phyloP scores from a whole-genome alignment of 1,140 invertebrate genomes.

The Frieseomelitta varia region DNA sequence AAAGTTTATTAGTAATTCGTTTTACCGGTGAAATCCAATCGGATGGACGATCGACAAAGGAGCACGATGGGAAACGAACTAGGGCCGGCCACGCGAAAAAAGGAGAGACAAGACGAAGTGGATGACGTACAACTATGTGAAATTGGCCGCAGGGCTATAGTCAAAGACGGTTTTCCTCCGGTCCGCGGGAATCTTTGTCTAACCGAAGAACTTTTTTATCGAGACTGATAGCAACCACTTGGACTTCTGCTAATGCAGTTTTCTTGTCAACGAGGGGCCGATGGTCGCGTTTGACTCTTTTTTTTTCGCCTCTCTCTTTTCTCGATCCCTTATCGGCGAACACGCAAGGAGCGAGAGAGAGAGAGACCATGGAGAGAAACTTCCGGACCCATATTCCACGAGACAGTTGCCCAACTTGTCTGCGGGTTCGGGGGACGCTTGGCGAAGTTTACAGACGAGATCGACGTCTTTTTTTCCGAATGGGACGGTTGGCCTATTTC shows the following conservation, averaged over 20 bases:
- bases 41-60: not conserved
- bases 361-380: conserved; percentile 16
- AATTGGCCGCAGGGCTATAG: conserved; percentile 8
- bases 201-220: conserved; percentile 51
- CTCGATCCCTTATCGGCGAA: not conserved
- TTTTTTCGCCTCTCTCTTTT: not conserved
- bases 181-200: conserved; percentile 28
- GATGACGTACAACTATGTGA: conserved; percentile 13
- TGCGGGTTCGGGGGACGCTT: not conserved
- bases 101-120: not conserved
- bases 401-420: conserved; percentile 22
- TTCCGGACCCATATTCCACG: conserved; percentile 24
- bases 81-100: not conserved
- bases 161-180: not conserved
- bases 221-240: conserved; percentile 34
- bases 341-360: not conserved
- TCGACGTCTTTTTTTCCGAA: not conserved
- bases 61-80: not conserved
- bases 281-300: conserved; percentile 46
- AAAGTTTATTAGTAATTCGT: conserved; percentile 53
- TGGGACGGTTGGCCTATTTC: conserved; percentile 26
- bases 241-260: conserved; percentile 62
- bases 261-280: conserved; percentile 56
- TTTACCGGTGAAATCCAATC: conserved; percentile 39
- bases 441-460: conserved; percentile 31